These are phyloP conservation scores for Anolis sagrei DNA, from an alignment of 2,113 vertebrate species.

Conservation along the genomic window DNA sequence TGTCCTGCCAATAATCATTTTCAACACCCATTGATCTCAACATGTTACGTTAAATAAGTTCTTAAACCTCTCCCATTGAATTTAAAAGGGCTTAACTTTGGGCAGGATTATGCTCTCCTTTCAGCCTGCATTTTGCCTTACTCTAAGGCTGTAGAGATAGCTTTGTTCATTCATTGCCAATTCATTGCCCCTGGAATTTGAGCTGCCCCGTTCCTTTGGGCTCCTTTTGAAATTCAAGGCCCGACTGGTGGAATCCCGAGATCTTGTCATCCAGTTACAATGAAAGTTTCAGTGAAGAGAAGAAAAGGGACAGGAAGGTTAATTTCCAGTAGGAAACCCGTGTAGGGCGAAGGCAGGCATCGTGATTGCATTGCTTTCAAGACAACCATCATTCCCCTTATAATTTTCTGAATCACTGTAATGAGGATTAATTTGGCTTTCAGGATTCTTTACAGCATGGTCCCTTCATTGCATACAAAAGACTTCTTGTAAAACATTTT, in stretches of 20 bases:
- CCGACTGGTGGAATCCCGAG: slow-evolving; percentile 42
- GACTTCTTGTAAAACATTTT: slow-evolving; percentile 51
- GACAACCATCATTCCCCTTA: slow-evolving; percentile 54
- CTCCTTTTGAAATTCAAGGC: slow-evolving; percentile 10
- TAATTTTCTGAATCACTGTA: slow-evolving; percentile 60
- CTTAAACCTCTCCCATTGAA: background rate
- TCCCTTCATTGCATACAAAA: slow-evolving; percentile 51
- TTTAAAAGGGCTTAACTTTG: background rate
- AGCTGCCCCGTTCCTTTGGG: accelerated
- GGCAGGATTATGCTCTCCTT: background rate
- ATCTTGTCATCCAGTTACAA: slow-evolving; percentile 20
- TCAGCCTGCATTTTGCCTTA: background rate
- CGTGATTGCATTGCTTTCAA: slow-evolving; percentile 65
- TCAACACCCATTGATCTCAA: background rate
- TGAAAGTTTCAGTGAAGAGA: background rate
- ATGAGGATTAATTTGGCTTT: slow-evolving; percentile 68
- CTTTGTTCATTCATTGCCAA: background rate
- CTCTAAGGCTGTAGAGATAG: background rate
- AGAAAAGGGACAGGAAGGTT: slow-evolving; percentile 43
- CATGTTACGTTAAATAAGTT: background rate
- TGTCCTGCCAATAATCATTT: too few relatives aligned
- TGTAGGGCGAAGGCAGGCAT: slow-evolving; percentile 16
- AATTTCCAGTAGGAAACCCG: slow-evolving; percentile 17
- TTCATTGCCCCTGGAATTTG: accelerated
- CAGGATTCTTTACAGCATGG: slow-evolving; percentile 49